phyloP scores from a whole-genome alignment of 2,797 vertebrate genomes.

The Macropus fuliginosus region DNA sequence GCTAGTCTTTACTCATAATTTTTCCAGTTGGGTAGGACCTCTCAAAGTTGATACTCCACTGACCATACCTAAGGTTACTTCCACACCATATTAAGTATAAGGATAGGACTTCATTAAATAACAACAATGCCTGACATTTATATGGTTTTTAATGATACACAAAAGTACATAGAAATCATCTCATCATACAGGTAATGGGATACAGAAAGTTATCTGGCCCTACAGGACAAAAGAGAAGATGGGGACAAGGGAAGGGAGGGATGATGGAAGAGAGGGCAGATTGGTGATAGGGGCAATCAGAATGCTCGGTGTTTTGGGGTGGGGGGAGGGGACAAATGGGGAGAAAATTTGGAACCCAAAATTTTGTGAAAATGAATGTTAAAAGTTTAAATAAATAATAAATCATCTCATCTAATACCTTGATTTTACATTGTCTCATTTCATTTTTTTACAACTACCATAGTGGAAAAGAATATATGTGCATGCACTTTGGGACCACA shows the following conservation, averaged over 20 bases:
- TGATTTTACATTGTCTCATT: background rate
- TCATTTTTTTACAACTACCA: background rate
- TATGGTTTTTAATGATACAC: background rate
- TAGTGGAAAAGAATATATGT: background rate
- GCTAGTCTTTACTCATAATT: background rate
- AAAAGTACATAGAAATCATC: background rate
- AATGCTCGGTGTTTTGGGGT: no score
- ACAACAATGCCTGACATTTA: background rate
- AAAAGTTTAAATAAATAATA: background rate
- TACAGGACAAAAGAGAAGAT: no score
- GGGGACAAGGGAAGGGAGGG: no score
- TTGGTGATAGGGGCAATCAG: no score
- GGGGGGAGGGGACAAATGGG: no score
- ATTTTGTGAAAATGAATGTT: no score
- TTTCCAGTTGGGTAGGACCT: background rate
- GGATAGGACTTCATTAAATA: background rate
- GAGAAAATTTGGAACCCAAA: no score
- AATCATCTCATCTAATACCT: background rate
- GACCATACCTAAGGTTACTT: background rate
- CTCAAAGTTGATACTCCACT: background rate
- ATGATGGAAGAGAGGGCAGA: no score
- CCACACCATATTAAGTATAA: background rate
- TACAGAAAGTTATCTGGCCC: no score
- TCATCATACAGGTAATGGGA: background rate
- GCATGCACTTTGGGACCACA: background rate